Percentiles rank a stretch among this genome's conserved stretches.
Evolutionary conservation across 2,888 invertebrate species (phyloP).

Genomic region (Phaedon cochleariae): DNA sequence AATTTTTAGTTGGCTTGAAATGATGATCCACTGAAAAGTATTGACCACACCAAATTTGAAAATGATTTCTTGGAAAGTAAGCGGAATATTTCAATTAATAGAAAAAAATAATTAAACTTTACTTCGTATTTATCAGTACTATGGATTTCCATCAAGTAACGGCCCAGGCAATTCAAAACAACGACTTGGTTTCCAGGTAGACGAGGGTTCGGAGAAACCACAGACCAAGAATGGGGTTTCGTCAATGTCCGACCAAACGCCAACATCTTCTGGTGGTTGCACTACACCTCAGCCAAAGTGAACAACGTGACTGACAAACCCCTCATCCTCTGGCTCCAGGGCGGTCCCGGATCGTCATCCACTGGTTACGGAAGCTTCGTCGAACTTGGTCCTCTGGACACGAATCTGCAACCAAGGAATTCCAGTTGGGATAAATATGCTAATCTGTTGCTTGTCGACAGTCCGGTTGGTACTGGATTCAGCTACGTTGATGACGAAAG

Average conservation of each 20-base stretch:
- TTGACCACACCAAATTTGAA: no score
- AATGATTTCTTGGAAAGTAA: no score
- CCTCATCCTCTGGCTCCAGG: conserved; percentile 82
- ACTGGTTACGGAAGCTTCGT: conserved; percentile 77
- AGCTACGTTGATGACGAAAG: conserved; percentile 72
- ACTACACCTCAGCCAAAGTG: conserved; percentile 72
- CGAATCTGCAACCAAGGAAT: conserved; percentile 60
- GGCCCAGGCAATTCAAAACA: no score
- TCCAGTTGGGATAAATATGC: conserved; percentile 65
- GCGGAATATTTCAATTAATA: no score
- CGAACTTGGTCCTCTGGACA: conserved; percentile 46
- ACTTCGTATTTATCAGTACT: no score
- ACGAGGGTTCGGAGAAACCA: conserved; percentile 66
- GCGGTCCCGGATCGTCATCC: conserved; percentile 60
- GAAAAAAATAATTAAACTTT: no score
- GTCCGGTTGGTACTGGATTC: conserved; percentile 89
- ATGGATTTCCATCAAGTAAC: no score
- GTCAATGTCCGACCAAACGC: conserved; percentile 77
- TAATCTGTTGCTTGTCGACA: conserved; percentile 87
- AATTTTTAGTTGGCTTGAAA: no score
- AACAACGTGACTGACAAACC: conserved; percentile 70
- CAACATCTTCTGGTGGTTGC: conserved; percentile 87
- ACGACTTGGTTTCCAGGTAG: conserved; percentile 46
- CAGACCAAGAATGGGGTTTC: conserved; percentile 78
- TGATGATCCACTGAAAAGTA: no score